Base-by-base conservation (phyloP, 2,797 vertebrate genomes). In the Myotis findleyi region DNA sequence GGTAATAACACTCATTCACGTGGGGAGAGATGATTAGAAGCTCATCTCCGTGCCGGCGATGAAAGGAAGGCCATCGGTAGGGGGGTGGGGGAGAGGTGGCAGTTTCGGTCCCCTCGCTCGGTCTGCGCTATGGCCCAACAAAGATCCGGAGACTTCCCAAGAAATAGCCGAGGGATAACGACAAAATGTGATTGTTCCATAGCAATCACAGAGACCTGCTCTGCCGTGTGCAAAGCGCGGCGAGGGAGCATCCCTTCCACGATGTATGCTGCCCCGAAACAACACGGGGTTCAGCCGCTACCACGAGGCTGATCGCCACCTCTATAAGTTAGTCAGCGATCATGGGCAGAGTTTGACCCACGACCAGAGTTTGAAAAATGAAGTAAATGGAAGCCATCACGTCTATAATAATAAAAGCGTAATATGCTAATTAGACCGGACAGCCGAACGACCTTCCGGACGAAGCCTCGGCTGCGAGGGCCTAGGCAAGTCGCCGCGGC, bases 201-300 rank as follows among this genome's bases (percentile, higher is more conserved):
- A 92, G 92, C 92, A 87, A 93, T 92, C 94, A 92, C 86, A 64
- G 88, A 96, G 92, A 76, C 82, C 92, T 88, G n/a, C 71, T 92
- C 93, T 71, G 94, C 96, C 94, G 95, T 96, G 96, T 95, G 94
- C 94, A 92, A 96, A 95, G 95, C 90, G 85, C n/a, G 71, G 87
- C 91, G 81, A 79, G 81, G 94, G 96, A 95, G 95, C 85, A 95
- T 94, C 96, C 95, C 82, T 95, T 95, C 96, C 89, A 95, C 79
- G 73, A 75, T 89, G 96, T 92, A 93, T 85, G 91, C 87, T 79
- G 87, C 82, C 89, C 83, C 93, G 75, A 96, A 93, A 87, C 44
- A 85, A 90, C 96, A 72, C 59, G n/a, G 82, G 85, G 71, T 55
- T 83, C 95, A 93, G 79, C 23, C 3, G 2, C 85, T 53, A 41